A percentile compares a stretch with the other conserved stretches of the same genome.
These are phyloP conservation scores for Nomada hirtipes DNA, from an alignment of 2,888 invertebrate species.

Conservation along the genomic window DNA sequence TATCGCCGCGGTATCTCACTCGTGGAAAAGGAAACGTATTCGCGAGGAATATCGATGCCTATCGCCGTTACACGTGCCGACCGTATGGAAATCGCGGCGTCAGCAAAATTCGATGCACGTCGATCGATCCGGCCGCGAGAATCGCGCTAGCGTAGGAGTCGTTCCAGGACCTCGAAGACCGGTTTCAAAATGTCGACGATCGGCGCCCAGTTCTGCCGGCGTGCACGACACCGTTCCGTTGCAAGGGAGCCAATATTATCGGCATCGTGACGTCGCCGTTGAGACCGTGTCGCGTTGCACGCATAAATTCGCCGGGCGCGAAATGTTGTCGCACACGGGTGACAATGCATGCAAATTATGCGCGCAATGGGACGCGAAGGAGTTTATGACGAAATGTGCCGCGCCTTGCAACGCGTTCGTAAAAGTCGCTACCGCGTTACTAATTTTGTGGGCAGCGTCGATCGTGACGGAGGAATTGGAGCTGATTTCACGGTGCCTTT, in stretches of 20 bases:
- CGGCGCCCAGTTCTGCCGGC: slow-evolving; percentile 40
- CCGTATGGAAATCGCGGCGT: slow-evolving; percentile 55
- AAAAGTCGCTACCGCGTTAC: background rate
- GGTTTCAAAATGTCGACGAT: slow-evolving; percentile 70
- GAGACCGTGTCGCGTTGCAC: slow-evolving; percentile 37
- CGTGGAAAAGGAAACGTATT: slow-evolving; percentile 32
- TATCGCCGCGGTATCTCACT: slow-evolving; percentile 44
- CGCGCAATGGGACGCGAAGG: slow-evolving; percentile 1
- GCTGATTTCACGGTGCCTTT: background rate
- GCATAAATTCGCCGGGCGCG: slow-evolving; percentile 49
- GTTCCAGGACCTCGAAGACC: slow-evolving; percentile 67
- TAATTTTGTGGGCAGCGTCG: background rate
- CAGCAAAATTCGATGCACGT: slow-evolving; percentile 58
- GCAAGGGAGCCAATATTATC: slow-evolving; percentile 33
- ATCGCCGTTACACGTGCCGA: slow-evolving; percentile 53
- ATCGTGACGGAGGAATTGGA: background rate
- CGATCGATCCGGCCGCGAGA: slow-evolving; percentile 62
- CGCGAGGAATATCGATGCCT: slow-evolving; percentile 47
- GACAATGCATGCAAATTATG: slow-evolving; percentile 41
- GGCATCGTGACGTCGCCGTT: slow-evolving; percentile 29
- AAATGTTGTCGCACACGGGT: slow-evolving; percentile 28
- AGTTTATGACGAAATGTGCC: slow-evolving; percentile 38
- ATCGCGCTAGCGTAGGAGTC: slow-evolving; percentile 62
- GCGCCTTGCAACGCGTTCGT: slow-evolving; percentile 19
- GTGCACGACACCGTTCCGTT: slow-evolving; percentile 28